Conservation (phyloP, 2,797 vertebrate species). For the Alca torda region DNA sequence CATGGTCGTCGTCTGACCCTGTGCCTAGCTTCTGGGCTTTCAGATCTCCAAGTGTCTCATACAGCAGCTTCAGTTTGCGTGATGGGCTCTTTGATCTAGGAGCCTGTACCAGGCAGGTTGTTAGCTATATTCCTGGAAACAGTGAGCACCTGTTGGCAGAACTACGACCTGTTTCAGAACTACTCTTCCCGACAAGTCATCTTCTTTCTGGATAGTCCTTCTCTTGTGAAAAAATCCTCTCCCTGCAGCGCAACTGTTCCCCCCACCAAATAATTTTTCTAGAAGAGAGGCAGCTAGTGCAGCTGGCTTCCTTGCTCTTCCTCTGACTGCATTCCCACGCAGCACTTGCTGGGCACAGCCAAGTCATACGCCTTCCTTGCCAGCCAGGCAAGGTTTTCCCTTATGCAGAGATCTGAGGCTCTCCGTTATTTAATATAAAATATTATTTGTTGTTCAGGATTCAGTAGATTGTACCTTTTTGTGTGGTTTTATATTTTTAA, state of each 20-base stretch:
- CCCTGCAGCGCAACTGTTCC: not conserved
- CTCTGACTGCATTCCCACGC: not conserved
- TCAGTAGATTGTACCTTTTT: not conserved
- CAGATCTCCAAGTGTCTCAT: rapidly evolving
- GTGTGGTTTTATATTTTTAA: not conserved
- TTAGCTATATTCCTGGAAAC: not conserved
- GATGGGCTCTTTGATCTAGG: not conserved
- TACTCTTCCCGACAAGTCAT: not conserved
- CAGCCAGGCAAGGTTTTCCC: not conserved
- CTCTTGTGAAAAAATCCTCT: not conserved
- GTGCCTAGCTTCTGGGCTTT: not conserved
- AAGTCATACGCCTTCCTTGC: not conserved
- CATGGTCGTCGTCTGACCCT: rapidly evolving
- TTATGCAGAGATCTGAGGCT: not conserved
- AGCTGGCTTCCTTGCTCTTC: not conserved
- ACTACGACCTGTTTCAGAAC: not conserved
- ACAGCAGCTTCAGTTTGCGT: not conserved
- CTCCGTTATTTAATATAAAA: not conserved
- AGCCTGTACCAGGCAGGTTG: not conserved
- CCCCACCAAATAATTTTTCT: not conserved
- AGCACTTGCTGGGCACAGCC: not conserved
- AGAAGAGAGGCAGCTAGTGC: not conserved
- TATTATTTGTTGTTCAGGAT: not conserved
- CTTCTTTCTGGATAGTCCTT: not conserved
- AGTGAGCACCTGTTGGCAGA: not conserved